A percentile compares a stretch with the other conserved stretches of the same genome.
Conservation (phyloP, 2,888 invertebrate species). For the Yponomeuta cagnagella region DNA sequence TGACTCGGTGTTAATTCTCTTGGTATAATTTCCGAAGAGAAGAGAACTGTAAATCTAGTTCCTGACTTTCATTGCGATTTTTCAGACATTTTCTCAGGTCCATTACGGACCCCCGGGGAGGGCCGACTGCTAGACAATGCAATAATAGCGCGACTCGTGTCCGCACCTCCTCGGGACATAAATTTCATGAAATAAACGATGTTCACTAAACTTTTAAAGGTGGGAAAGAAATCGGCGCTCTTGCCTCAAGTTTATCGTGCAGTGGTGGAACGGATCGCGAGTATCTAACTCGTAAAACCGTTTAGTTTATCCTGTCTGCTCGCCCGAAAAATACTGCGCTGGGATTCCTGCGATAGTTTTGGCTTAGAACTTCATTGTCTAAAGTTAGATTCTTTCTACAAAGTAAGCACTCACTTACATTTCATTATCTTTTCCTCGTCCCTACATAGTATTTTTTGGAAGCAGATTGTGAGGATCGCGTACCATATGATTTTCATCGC, state of each 20-base stretch:
- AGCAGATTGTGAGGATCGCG: slow-evolving; percentile 21
- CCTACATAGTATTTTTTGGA: slow-evolving; percentile 36
- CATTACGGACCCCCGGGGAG: slow-evolving; percentile 55
- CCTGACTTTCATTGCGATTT: slow-evolving; percentile 49
- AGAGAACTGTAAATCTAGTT: slow-evolving; percentile 54
- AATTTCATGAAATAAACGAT: slow-evolving; percentile 24
- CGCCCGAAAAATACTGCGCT: not conserved
- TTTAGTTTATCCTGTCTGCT: not conserved
- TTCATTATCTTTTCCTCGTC: slow-evolving; percentile 68
- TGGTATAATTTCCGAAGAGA: not conserved
- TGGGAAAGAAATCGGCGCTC: slow-evolving; percentile 4
- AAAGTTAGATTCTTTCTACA: not conserved
- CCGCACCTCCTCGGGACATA: slow-evolving; percentile 28
- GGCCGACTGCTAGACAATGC: slow-evolving; percentile 42
- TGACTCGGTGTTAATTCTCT: not conserved
- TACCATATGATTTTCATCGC: slow-evolving; percentile 10
- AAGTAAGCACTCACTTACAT: slow-evolving; percentile 35
- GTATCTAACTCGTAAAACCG: slow-evolving; percentile 1
- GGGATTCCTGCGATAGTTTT: not conserved
- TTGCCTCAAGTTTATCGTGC: not conserved
- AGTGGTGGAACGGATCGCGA: not conserved
- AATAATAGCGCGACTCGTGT: slow-evolving; percentile 37
- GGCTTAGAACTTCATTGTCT: not conserved
- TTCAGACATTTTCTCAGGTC: slow-evolving; percentile 53
- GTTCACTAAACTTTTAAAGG: slow-evolving; percentile 8